phyloP scores from a whole-genome alignment of 1,140 invertebrate genomes.

The Drosophila aff. region DNA sequence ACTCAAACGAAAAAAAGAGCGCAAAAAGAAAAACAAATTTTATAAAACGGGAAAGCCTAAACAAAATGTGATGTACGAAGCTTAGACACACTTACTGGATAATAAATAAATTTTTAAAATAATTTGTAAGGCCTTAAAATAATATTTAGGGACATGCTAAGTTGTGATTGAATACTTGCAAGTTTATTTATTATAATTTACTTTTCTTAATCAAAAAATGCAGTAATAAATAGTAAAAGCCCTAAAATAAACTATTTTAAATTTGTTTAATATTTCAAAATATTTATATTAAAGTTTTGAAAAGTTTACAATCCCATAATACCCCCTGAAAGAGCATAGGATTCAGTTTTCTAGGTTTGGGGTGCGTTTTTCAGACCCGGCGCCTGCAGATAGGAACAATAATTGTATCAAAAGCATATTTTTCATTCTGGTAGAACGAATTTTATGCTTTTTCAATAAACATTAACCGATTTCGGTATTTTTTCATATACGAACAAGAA shows the following conservation, averaged over 20 bases:
- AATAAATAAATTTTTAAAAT: neutral
- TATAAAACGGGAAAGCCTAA: constrained; percentile 34
- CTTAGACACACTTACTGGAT: neutral
- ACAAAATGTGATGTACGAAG: neutral
- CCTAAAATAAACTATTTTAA: neutral
- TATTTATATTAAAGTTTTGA: neutral
- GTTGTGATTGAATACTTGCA: neutral
- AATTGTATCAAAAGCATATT: constrained; percentile 85
- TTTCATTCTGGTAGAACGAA: constrained; percentile 85
- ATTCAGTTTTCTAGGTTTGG: constrained; percentile 51
- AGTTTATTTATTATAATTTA: neutral
- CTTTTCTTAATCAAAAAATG: neutral
- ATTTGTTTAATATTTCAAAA: neutral
- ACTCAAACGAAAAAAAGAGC: constrained; percentile 64
- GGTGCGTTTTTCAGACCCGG: constrained; percentile 56
- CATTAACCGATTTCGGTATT: constrained; percentile 85
- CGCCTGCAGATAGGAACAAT: constrained; percentile 82
- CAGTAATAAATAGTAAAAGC: accelerated
- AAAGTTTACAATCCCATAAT: neutral
- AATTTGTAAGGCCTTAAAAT: neutral
- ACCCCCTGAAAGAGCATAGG: constrained; percentile 18
- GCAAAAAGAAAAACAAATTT: constrained; percentile 61
- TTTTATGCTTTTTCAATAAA: constrained; percentile 85
- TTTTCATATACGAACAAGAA: constrained; percentile 69
- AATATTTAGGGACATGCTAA: neutral